Base-by-base conservation (phyloP, 2,113 vertebrate genomes). In the Neopipo cinnamomea region DNA sequence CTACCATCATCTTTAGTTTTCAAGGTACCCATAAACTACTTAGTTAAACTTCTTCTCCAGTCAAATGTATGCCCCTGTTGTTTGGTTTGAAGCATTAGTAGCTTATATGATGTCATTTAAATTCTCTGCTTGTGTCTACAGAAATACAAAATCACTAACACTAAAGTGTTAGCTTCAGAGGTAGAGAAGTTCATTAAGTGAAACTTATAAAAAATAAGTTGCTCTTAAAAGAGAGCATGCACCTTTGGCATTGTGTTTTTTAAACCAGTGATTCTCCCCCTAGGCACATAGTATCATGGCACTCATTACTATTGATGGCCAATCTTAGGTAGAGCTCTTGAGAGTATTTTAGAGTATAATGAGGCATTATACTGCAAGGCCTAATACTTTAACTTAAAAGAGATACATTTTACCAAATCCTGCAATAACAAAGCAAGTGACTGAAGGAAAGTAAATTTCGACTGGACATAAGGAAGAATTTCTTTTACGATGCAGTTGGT, bases 401-500 rank as follows among this genome's bases (percentile, higher is more conserved):
- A 59, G 25, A 37, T 22, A 19, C 6, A 65, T 90, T 92, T 66
- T 37, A 63, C 30, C 13, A 74, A 42, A 47, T 41, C 25, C 30
- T 55, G 53, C 14, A 80, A 24, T 37, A 72, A 52, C 33, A 80
- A 37, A 31, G 3, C 12, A 79, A 71, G 62, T 27, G 46, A 61
- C 7, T 42, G 41, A 74, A 82, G 74, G 2, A 50, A 63, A n/a
- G 21, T 25, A 71, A 41, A 55, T 31, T 88, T 46, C 1, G 0
- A 70, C 19, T 28, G 7, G 6, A 73, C 35, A 7, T 16, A 31
- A 37, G n/a, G 42, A 79, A 78, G 20, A 62, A 12, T 12, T 41
- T 39, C 8, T 62, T 89, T 70, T 18, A 68, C 1, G 0, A 22
- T 39, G 24, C 41, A 1, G 12, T 8, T 41, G 14, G 15, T 33